phyloP scores from a whole-genome alignment of 2,888 invertebrate genomes.

The Prosopocoilus inquinatus region DNA sequence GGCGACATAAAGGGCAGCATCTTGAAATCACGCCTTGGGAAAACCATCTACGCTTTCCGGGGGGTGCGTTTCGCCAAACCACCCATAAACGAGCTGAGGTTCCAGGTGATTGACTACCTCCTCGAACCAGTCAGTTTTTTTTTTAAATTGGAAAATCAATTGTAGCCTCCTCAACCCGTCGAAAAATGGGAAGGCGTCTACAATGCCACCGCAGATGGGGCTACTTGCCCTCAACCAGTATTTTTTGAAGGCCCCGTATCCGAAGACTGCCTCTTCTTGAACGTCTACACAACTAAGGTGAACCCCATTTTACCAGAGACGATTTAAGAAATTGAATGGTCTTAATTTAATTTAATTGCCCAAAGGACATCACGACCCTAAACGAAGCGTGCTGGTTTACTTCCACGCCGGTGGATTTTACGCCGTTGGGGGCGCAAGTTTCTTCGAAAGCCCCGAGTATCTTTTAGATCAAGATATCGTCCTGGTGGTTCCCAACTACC shows the following conservation, averaged over 20 bases:
- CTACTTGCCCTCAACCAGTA: conserved; percentile 46
- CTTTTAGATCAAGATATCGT: conserved; percentile 65
- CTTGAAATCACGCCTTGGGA: conserved; percentile 29
- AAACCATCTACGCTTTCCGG: conserved; percentile 33
- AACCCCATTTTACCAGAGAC: background rate
- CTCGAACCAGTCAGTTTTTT: background rate
- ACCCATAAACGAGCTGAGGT: conserved; percentile 44
- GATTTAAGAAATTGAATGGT: background rate
- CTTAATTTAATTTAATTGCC: conserved; percentile 35
- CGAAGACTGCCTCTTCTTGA: conserved; percentile 65
- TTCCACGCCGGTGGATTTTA: conserved; percentile 70
- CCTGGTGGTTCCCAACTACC: conserved; percentile 64
- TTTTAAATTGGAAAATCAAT: background rate
- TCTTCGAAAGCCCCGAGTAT: conserved; percentile 58
- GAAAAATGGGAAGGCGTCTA: conserved; percentile 42
- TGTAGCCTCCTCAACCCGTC: conserved; percentile 43
- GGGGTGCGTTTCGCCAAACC: conserved; percentile 36
- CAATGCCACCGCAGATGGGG: conserved; percentile 43
- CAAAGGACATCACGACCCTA: conserved; percentile 37
- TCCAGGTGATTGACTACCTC: conserved; percentile 41
- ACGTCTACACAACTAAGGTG: conserved; percentile 59
- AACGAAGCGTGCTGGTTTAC: conserved; percentile 63
- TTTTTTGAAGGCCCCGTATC: conserved; percentile 40
- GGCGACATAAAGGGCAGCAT: conserved; percentile 34
- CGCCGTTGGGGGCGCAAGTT: conserved; percentile 59